Evolutionary conservation across 2,113 vertebrate genomes (phyloP), one percentile per base, ranked within the genome.

Genomic region (Odontophorus gujanensis): DNA sequence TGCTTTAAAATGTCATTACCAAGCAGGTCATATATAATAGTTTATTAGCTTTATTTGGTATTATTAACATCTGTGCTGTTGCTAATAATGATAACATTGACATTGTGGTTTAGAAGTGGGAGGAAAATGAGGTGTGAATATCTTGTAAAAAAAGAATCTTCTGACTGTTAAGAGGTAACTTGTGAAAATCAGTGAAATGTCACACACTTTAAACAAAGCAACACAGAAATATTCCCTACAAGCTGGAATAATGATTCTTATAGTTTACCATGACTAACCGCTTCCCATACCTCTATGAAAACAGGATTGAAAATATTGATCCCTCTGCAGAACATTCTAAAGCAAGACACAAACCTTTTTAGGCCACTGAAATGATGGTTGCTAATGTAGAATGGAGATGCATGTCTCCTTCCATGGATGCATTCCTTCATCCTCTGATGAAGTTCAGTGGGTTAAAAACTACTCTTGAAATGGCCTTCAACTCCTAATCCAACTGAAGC

Each of bases 361-460:
- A 80, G 55, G 50, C 47, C 26, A 36, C 81, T 88, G 96, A 95
- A 97, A 94, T 96, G 95, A 90, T 97, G 92, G 91, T 71, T 96
- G 92, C 10, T 43, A 92, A 83, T n/a, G 22, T 72, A 84, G 92
- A 95, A 59, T 55, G 65, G 53, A 25, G 57, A 96, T 38, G 42
- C 75, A 96, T 91, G 67, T 71, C 97, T 97, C 95, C 85, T 84
- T 95, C 94, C 90, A 92, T 32, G 4, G 40, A 48, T 6, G 36
- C 72, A 96, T 91, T 57, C 73, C 96, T 97, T 95, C 87, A 84
- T 95, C 93, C 90, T 92, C 42, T 6, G 45, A 45, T 9, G 40
- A 53, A 89, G 85, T 51, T 80, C 38, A 57, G 51, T 87, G 71
- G 73, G 83, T 87, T 93, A 92, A 92, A 95, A 97, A 82, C 55